Conservation (phyloP, 2,797 vertebrate genomes). For the Epinephelus coioides region DNA sequence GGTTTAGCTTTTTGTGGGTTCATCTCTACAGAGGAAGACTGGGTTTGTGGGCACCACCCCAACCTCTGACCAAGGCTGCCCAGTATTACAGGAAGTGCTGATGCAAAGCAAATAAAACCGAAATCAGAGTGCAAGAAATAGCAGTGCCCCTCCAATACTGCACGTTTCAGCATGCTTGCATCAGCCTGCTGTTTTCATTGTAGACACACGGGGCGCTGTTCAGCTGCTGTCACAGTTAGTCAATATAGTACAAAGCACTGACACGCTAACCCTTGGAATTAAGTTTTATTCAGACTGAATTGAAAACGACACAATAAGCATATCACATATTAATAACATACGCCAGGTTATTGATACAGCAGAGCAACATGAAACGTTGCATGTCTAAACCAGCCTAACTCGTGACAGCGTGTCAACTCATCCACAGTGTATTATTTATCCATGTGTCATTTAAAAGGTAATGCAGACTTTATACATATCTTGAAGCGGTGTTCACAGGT, state of each 20-base stretch:
- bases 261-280: background rate
- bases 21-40: background rate
- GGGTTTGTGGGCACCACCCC: background rate
- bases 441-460: constrained; percentile 10
- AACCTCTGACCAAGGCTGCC: background rate
- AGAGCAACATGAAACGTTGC: background rate
- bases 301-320: fast-evolving
- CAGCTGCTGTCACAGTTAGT: background rate
- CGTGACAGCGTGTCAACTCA: constrained; percentile 9
- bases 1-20: background rate
- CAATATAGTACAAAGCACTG: background rate
- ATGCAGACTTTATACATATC: background rate
- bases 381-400: background rate
- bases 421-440: background rate
- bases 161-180: constrained; percentile 82
- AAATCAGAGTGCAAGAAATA: background rate
- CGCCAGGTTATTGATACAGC: background rate
- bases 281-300: background rate
- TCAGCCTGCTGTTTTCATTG: constrained; percentile 77
- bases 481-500: fast-evolving
- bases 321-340: background rate
- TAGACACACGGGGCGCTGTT: constrained; percentile 62
- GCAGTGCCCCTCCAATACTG: background rate
- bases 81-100: background rate
- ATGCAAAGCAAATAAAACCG: background rate